Evolutionary conservation across 1,140 invertebrate genomes (phyloP).

Genomic region (Trialeurodes vaporariorum): DNA sequence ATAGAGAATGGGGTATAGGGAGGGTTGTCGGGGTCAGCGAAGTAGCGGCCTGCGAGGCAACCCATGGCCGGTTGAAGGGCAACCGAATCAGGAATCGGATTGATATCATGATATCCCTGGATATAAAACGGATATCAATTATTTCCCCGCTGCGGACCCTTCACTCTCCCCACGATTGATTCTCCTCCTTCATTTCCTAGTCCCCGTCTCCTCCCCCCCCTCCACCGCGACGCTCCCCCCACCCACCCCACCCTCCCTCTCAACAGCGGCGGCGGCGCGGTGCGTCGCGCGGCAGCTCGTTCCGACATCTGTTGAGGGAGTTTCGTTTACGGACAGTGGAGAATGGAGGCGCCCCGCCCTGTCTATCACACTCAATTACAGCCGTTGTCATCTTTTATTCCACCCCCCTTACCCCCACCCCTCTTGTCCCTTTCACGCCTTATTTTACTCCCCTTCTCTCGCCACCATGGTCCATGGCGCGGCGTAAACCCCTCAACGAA

Average conservation of each 20-base stretch:
- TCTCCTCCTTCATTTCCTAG: too few species aligned
- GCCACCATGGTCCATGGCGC: too few species aligned
- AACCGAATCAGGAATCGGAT: background rate
- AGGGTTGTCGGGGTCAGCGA: background rate
- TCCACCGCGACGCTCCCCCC: background rate
- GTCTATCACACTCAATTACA: background rate
- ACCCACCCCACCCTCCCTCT: too few species aligned
- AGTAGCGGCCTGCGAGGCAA: background rate
- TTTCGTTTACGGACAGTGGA: background rate
- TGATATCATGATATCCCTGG: background rate
- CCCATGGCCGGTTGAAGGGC: background rate
- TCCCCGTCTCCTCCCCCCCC: background rate
- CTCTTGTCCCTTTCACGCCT: too few species aligned
- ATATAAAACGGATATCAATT: conserved; percentile 1
- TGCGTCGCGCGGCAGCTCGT: background rate
- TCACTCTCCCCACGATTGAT: too few species aligned
- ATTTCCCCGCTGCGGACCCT: background rate
- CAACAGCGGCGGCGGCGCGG: too few species aligned
- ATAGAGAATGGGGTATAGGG: background rate
- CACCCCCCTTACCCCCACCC: background rate
- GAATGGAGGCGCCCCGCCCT: background rate
- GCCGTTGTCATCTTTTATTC: background rate
- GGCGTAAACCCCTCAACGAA: background rate
- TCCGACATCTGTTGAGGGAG: background rate
- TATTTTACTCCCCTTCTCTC: too few species aligned